phyloP scores from a whole-genome alignment of 2,797 vertebrate genomes.

The Podargus strigoides region DNA sequence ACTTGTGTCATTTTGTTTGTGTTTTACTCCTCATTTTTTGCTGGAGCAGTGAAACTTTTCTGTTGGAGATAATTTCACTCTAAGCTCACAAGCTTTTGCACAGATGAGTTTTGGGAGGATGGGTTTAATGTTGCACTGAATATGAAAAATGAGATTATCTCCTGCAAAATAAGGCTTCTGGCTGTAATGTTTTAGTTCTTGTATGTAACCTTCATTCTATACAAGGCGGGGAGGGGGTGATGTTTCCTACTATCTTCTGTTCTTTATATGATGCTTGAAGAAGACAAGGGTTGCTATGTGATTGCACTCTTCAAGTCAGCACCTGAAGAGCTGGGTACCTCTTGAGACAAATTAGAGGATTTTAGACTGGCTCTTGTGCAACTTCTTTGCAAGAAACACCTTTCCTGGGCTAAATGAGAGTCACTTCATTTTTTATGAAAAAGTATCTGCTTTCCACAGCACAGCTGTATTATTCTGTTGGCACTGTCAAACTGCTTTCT shows the following conservation, averaged over 20 bases:
- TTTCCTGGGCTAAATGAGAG: neutral
- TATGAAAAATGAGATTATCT: neutral
- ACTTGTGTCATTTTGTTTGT: neutral
- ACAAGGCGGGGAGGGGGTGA: neutral
- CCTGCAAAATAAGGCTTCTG: neutral
- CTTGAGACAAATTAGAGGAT: constrained; percentile 1
- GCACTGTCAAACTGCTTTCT: neutral
- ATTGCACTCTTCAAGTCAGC: neutral
- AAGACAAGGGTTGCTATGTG: neutral
- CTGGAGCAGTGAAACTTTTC: neutral
- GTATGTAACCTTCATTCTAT: neutral
- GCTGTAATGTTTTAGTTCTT: neutral
- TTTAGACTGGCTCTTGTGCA: neutral
- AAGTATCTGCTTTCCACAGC: neutral
- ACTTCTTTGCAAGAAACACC: neutral
- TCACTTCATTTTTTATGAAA: neutral
- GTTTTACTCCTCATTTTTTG: neutral
- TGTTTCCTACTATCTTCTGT: neutral
- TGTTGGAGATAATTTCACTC: neutral
- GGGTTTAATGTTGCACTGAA: neutral
- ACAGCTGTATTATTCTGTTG: neutral
- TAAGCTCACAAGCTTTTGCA: neutral
- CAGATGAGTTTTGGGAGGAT: neutral
- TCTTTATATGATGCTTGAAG: neutral
- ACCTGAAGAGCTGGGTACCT: neutral